A percentile compares a stretch with the other conserved stretches of the same genome.
phyloP scores from a whole-genome alignment of 2,888 invertebrate species.

The Byasa hedistus region DNA sequence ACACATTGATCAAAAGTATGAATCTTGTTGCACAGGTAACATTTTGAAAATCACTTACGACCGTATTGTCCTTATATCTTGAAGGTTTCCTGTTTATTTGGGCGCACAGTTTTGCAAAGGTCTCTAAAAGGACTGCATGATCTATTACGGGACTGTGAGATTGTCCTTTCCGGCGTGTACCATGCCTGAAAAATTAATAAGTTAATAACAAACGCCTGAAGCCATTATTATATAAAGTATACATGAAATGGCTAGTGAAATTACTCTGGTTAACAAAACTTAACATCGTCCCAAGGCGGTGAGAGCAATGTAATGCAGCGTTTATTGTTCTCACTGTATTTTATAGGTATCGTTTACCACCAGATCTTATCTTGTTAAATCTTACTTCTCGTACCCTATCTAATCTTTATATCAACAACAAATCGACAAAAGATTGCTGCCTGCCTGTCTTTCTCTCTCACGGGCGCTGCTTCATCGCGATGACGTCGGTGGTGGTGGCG shows the following conservation, averaged over 20 bases:
- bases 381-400: too few species aligned
- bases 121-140: conserved; percentile 58
- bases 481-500: conserved; percentile 50
- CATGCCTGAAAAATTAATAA: conserved; percentile 36
- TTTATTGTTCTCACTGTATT: too few species aligned
- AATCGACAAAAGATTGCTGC: not conserved
- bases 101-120: conserved; percentile 65
- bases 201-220: not conserved
- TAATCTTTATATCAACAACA: not conserved
- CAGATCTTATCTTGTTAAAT: too few species aligned
- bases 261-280: too few species aligned
- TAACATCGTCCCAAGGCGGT: too few species aligned
- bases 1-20: not conserved
- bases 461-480: conserved; percentile 43
- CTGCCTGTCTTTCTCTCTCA: conserved; percentile 25
- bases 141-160: conserved; percentile 42
- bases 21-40: not conserved
- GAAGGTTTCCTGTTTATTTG: conserved; percentile 53
- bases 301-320: too few species aligned
- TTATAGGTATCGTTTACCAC: too few species aligned
- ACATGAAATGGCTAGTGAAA: too few species aligned
- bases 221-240: not conserved
- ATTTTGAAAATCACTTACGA: conserved; percentile 44
- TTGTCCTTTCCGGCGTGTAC: conserved; percentile 40
- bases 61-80: conserved; percentile 34